Conservation (phyloP, 2,797 vertebrate genomes). For the Odontamblyopus rebecca region DNA sequence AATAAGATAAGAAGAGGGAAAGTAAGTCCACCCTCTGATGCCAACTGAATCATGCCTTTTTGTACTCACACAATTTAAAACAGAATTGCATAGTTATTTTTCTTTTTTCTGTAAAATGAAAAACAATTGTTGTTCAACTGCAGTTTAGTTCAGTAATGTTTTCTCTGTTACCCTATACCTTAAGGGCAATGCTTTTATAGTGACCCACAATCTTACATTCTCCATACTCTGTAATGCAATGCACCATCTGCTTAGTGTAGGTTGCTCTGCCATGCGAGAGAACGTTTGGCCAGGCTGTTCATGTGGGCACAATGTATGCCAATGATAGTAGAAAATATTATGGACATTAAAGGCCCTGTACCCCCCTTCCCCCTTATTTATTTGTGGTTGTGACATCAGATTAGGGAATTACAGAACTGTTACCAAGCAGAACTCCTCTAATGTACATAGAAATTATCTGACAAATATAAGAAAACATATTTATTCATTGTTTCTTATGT, state of each 20-base stretch:
- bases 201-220: slow-evolving; percentile 12
- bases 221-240: slow-evolving; percentile 1
- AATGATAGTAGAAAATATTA: slow-evolving; percentile 13
- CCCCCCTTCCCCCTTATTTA: no score
- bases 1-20: no score
- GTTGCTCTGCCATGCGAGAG: slow-evolving; percentile 8
- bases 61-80: neutral
- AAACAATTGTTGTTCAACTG: neutral
- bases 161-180: neutral
- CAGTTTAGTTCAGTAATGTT: neutral
- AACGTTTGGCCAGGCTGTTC: slow-evolving; percentile 5
- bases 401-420: no score
- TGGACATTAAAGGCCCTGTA: neutral
- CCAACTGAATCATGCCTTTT: neutral
- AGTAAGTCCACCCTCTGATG: no score
- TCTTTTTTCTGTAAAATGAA: neutral
- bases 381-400: no score
- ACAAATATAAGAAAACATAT: no score
- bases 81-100: neutral
- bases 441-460: no score
- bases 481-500: no score
- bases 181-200: neutral
- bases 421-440: no score
- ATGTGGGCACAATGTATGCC: neutral
- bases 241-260: slow-evolving; percentile 38